A percentile compares a stretch with the other conserved stretches of the same genome.
Evolutionary conservation across 1,140 invertebrate species (phyloP).

Genomic region (Piezodorus guildinii): DNA sequence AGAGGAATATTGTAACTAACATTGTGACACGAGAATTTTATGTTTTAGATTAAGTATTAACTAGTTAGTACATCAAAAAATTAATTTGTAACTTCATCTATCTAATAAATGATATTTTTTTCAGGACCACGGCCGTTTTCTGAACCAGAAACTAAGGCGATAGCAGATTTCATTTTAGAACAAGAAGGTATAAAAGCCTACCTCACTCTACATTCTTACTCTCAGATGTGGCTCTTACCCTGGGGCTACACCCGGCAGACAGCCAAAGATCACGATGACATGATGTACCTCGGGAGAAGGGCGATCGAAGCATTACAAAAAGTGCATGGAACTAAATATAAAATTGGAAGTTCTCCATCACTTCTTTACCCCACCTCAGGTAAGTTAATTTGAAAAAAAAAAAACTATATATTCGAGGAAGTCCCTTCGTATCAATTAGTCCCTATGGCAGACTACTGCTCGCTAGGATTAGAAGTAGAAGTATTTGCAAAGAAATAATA

Average conservation of each 20-base stretch:
- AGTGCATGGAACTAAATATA: slow-evolving; percentile 55
- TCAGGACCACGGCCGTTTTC: slow-evolving; percentile 58
- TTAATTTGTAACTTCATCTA: background rate
- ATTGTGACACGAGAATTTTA: no score
- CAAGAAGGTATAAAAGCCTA: slow-evolving; percentile 50
- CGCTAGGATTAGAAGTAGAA: no score
- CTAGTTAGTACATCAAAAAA: no score
- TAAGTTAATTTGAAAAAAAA: slow-evolving; percentile 21
- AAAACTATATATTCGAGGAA: no score
- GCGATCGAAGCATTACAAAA: slow-evolving; percentile 57
- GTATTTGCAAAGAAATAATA: no score
- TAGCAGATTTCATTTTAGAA: slow-evolving; percentile 46
- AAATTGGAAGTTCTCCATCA: slow-evolving; percentile 57
- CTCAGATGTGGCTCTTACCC: slow-evolving; percentile 74
- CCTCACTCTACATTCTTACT: slow-evolving; percentile 77
- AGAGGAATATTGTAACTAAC: no score
- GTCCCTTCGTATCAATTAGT: no score
- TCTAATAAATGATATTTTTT: background rate
- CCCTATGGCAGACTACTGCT: no score
- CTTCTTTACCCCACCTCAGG: slow-evolving; percentile 62
- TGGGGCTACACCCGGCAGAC: slow-evolving; percentile 66
- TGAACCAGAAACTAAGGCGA: slow-evolving; percentile 77
- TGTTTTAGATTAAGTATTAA: no score
- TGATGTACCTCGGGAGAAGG: slow-evolving; percentile 53
- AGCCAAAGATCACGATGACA: slow-evolving; percentile 56